Evolutionary conservation across 2,888 invertebrate genomes (phyloP).

Genomic region (Ligdia adustata): DNA sequence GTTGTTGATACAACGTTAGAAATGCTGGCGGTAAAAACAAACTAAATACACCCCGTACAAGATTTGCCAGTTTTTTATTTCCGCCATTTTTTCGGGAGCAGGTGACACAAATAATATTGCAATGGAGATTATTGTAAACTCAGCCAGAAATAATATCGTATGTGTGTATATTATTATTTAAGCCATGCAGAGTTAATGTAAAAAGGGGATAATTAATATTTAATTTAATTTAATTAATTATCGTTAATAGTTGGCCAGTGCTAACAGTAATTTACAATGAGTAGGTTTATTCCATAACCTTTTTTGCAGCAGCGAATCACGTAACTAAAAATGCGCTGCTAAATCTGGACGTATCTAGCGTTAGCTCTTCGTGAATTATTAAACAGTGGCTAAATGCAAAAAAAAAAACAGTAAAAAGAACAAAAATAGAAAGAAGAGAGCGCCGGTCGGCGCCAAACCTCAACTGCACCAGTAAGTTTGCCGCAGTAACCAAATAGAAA

Average conservation of each 20-base stretch:
- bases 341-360: conserved; percentile 1
- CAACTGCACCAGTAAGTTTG: conserved; percentile 46
- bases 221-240: no score
- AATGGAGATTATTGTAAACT: no score
- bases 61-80: conserved; percentile 22
- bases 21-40: conserved; percentile 40
- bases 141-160: no score
- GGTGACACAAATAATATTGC: background rate
- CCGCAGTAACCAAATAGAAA: conserved; percentile 54
- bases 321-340: background rate
- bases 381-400: background rate
- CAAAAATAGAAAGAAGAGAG: background rate
- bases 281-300: no score
- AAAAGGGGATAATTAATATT: no score
- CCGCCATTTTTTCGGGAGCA: background rate
- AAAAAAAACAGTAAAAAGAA: background rate
- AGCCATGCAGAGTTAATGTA: no score
- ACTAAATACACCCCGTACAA: no score
- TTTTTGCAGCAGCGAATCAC: background rate
- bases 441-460: conserved; percentile 15
- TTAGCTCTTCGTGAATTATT: background rate
- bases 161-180: no score
- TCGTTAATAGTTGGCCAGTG: no score
- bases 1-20: conserved; percentile 47
- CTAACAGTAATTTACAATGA: no score